Evolutionary conservation across 2,797 vertebrate species (phyloP).

Genomic region (Steatocranus sp.): DNA sequence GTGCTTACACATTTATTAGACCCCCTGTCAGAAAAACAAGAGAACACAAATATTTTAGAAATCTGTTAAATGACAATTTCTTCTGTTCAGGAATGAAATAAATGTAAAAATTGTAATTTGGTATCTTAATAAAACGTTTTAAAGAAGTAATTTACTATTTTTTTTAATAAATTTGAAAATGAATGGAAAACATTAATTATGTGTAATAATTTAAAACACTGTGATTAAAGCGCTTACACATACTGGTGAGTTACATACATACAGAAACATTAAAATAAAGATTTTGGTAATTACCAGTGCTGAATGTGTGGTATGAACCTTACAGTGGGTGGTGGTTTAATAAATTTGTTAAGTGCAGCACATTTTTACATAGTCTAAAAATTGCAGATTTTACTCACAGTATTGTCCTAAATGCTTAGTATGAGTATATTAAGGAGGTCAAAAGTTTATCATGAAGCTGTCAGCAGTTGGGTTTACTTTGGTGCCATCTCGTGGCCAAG

Average conservation of each 20-base stretch:
- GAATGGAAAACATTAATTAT: background rate
- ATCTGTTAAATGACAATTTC: background rate
- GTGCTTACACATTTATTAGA: background rate
- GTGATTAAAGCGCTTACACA: background rate
- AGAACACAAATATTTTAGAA: background rate
- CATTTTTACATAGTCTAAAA: background rate
- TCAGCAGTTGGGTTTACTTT: background rate
- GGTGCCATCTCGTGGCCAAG: conserved; percentile 15
- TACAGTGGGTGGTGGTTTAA: background rate
- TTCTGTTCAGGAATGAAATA: background rate
- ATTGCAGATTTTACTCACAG: background rate
- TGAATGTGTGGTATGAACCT: background rate
- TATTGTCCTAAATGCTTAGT: background rate
- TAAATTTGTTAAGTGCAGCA: background rate
- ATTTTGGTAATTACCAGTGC: background rate
- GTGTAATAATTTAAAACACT: background rate
- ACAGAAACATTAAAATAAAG: background rate
- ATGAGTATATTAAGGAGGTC: background rate
- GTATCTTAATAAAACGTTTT: background rate
- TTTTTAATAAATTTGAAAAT: background rate
- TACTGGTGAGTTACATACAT: background rate
- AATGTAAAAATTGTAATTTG: background rate
- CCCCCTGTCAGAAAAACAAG: background rate
- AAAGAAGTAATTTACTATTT: background rate
- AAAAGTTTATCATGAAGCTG: background rate